phyloP scores from a whole-genome alignment of 1,140 invertebrate genomes.

The Bombyx mori region ASM3026992v2 NC_085125.1:1981501-1982000 shows the following conservation, averaged over 20 bases:
- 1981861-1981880: not conserved
- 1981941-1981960: not conserved
- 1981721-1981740: too few species aligned
- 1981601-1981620: too few species aligned
- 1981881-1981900: slow-evolving; percentile 1
- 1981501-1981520: too few species aligned
- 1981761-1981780: slow-evolving; percentile 1
- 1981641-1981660: not conserved
- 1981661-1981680: too few species aligned
- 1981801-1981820: not conserved
- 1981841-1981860: slow-evolving; percentile 7
- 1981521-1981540: too few species aligned
- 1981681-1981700: too few species aligned
- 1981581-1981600: too few species aligned
- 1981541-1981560: too few species aligned
- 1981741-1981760: not conserved
- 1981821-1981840: not conserved
- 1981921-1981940: not conserved
- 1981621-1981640: not conserved
- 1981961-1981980: slow-evolving; percentile 1
- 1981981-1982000: slow-evolving; percentile 3
- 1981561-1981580: too few species aligned
- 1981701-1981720: too few species aligned
- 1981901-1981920: not conserved
- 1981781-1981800: not conserved